Percentiles rank a stretch among this genome's conserved stretches.
phyloP scores from a whole-genome alignment of 1,140 invertebrate species.

The Papilio glaucus region DNA sequence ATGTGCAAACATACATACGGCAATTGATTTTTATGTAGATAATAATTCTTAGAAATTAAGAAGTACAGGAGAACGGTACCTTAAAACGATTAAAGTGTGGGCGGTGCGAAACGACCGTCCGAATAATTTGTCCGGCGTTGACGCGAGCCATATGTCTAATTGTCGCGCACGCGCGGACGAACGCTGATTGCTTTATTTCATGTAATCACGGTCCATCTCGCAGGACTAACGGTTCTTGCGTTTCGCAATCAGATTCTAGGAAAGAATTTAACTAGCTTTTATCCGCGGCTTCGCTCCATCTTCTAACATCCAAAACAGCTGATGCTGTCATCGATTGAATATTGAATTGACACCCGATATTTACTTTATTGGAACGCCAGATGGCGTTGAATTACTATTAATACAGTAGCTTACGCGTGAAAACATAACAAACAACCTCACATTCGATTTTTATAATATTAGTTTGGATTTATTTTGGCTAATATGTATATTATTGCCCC shows the following conservation, averaged over 20 bases:
- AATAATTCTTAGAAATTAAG: not conserved
- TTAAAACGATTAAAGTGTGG: slow-evolving; percentile 53
- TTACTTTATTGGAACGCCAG: too few species aligned
- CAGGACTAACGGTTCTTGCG: slow-evolving; percentile 40
- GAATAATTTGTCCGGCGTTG: slow-evolving; percentile 49
- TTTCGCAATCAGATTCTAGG: not conserved
- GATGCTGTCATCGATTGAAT: too few species aligned
- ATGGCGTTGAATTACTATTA: too few species aligned
- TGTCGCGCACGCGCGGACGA: slow-evolving; percentile 38
- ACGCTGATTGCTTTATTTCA: slow-evolving; percentile 53
- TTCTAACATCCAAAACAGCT: too few species aligned
- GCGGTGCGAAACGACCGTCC: slow-evolving; percentile 55
- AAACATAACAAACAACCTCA: too few species aligned
- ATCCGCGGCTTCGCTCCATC: too few species aligned
- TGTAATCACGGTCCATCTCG: slow-evolving; percentile 43
- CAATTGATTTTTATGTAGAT: not conserved
- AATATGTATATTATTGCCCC: too few species aligned
- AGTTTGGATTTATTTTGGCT: too few species aligned
- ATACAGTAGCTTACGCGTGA: too few species aligned
- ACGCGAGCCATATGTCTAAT: slow-evolving; percentile 50
- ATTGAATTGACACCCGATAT: too few species aligned
- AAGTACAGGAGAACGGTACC: slow-evolving; percentile 4
- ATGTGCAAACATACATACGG: not conserved
- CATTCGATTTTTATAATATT: too few species aligned
- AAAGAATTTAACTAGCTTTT: too few species aligned